These are phyloP conservation scores for Cataglyphis rosenhaueri DNA, from an alignment of 2,888 invertebrate species.

Conservation along the genomic window DNA sequence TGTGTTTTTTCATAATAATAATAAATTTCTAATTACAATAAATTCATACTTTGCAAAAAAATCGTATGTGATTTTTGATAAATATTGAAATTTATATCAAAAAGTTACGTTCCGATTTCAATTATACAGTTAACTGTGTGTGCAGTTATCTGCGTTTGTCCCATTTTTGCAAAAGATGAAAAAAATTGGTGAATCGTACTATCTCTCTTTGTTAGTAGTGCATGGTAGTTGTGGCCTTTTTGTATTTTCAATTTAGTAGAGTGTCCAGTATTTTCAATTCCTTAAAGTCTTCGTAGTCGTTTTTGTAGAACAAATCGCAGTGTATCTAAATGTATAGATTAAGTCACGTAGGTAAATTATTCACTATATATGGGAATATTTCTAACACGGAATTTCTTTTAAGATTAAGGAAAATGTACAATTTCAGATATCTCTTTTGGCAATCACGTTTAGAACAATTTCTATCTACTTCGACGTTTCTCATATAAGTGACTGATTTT, in stretches of 20 bases:
- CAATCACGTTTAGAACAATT: conserved; percentile 17
- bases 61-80: neutral
- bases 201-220: conserved; percentile 58
- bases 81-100: neutral
- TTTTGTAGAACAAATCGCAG: conserved; percentile 26
- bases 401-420: neutral
- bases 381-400: conserved; percentile 3
- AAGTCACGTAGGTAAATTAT: conserved; percentile 43
- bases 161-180: neutral
- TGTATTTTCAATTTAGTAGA: conserved; percentile 42
- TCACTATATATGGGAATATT: conserved; percentile 21
- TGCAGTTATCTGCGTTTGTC: neutral
- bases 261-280: conserved; percentile 15
- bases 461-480: conserved; percentile 51
- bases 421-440: neutral
- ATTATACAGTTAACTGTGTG: neutral
- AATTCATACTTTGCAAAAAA: neutral
- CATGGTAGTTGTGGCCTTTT: conserved; percentile 66
- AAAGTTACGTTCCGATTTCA: neutral
- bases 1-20: neutral
- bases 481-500: conserved; percentile 31
- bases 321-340: conserved; percentile 30
- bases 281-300: neutral
- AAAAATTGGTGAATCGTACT: neutral
- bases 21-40: conserved; percentile 4